Evolutionary conservation across 2,113 vertebrate genomes (phyloP).

Genomic region (Eira barbara): DNA sequence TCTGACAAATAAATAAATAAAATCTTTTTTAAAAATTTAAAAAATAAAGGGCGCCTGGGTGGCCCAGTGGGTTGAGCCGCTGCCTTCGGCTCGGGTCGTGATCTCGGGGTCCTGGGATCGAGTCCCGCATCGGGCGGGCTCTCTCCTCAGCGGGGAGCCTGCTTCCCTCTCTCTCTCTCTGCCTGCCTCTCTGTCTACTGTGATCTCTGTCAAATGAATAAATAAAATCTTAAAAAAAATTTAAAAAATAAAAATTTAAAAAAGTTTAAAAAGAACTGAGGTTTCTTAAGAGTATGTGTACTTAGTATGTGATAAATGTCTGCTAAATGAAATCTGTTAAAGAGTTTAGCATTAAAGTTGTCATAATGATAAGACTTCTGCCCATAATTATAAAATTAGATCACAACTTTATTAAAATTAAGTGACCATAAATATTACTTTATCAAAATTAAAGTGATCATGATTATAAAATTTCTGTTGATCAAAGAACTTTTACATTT

Average conservation of each 20-base stretch:
- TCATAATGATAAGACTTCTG: not conserved
- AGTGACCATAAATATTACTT: not conserved
- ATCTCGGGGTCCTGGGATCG: no score
- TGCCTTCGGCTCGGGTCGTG: no score
- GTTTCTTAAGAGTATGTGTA: not conserved
- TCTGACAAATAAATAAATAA: no score
- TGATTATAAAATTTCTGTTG: not conserved
- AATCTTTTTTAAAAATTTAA: no score
- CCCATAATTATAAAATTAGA: not conserved
- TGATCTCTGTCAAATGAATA: no score
- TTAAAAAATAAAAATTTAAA: not conserved
- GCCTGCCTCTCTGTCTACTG: no score
- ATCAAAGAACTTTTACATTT: slow-evolving; percentile 12
- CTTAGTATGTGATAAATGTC: not conserved
- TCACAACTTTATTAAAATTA: not conserved
- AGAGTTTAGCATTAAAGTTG: not conserved
- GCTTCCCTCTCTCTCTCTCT: no score
- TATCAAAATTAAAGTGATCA: not conserved
- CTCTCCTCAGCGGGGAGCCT: no score
- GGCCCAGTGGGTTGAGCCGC: no score
- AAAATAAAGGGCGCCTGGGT: no score
- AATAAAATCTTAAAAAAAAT: no score
- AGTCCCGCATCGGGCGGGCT: no score
- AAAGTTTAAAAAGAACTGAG: not conserved
- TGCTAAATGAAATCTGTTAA: slow-evolving; percentile 18